phyloP scores from a whole-genome alignment of 2,888 invertebrate species.

The Micoletzkya japonica region DNA sequence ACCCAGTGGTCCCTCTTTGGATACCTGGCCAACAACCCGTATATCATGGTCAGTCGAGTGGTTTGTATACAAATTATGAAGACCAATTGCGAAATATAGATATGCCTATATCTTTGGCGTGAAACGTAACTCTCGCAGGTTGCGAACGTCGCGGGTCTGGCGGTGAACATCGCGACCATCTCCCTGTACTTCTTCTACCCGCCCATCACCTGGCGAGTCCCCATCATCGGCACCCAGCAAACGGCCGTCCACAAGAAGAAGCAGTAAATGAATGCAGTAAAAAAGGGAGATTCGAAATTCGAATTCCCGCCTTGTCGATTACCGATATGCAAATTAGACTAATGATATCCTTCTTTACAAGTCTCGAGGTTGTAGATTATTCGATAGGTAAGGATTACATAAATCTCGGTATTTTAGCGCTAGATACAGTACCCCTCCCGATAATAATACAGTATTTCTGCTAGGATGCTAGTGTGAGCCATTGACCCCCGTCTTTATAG shows the following conservation, averaged over 20 bases:
- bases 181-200: conserved; percentile 58
- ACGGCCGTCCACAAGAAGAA: conserved; percentile 42
- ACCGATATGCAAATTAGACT: no score
- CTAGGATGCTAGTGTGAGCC: no score
- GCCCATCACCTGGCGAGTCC: conserved; percentile 61
- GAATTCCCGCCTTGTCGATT: no score
- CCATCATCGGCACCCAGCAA: conserved; percentile 54
- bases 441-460: no score
- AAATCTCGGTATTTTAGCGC: no score
- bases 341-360: no score
- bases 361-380: no score
- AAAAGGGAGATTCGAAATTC: no score
- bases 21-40: conserved; percentile 49
- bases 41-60: conserved; percentile 49
- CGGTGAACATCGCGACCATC: conserved; percentile 53
- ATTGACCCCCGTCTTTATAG: no score
- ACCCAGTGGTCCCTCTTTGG: conserved; percentile 60
- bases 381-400: no score
- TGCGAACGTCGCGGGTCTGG: conserved; percentile 57
- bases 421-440: no score
- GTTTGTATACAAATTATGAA: neutral
- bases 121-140: conserved; percentile 36
- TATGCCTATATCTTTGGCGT: neutral
- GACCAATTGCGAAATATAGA: neutral
- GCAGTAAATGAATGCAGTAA: no score